phyloP scores from a whole-genome alignment of 1,140 invertebrate genomes.

The Camponotus floridanus region DNA sequence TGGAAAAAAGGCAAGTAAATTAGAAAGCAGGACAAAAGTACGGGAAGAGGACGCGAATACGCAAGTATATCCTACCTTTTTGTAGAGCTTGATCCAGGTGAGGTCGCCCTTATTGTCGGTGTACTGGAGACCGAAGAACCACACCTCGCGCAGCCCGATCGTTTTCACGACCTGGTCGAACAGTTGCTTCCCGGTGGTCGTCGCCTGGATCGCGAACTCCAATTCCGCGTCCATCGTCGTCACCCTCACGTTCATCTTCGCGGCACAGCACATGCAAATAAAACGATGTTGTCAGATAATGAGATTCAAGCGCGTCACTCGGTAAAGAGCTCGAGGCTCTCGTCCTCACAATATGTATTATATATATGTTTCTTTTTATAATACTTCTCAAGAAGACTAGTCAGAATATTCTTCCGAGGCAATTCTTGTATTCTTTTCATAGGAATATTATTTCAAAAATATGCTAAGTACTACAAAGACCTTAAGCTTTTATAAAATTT shows the following conservation, averaged over 20 bases:
- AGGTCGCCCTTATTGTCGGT: slow-evolving; percentile 98
- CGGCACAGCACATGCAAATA: slow-evolving; percentile 60
- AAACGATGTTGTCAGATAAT: slow-evolving; percentile 24
- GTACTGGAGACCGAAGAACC: slow-evolving; percentile 99
- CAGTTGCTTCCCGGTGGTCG: slow-evolving; percentile 99
- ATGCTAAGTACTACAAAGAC: background rate
- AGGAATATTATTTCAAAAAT: background rate
- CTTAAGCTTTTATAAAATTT: background rate
- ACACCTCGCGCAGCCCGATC: slow-evolving; percentile 99
- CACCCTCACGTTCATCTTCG: slow-evolving; percentile 98
- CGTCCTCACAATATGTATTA: too few relatives aligned
- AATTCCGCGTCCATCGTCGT: slow-evolving; percentile 99
- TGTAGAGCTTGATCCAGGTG: slow-evolving; percentile 99
- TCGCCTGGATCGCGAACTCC: slow-evolving; percentile 99
- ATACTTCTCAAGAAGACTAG: too few relatives aligned
- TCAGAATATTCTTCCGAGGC: too few relatives aligned
- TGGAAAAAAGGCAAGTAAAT: too few relatives aligned
- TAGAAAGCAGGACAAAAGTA: background rate
- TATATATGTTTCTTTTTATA: too few relatives aligned
- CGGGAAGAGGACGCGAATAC: slow-evolving; percentile 28
- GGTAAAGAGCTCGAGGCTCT: slow-evolving; percentile 25
- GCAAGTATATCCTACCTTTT: slow-evolving; percentile 93
- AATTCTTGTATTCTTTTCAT: background rate
- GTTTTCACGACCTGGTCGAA: slow-evolving; percentile 99
- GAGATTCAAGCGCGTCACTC: slow-evolving; percentile 37